Evolutionary conservation across 1,140 invertebrate genomes (phyloP).

Genomic region (Cephus cinctus): DNA sequence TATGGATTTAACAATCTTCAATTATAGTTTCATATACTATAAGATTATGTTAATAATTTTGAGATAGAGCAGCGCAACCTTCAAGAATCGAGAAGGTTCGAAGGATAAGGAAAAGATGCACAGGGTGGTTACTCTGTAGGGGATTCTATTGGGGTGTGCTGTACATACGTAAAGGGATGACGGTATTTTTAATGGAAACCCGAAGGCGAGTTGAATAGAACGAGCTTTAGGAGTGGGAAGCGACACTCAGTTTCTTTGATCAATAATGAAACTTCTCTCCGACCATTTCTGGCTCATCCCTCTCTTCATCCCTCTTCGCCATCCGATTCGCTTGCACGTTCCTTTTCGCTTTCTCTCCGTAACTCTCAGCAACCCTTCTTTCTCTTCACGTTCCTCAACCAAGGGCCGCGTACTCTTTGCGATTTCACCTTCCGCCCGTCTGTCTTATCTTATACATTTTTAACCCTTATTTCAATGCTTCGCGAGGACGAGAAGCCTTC

Average conservation of each 20-base stretch:
- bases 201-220: slow-evolving; percentile 32
- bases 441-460: slow-evolving; percentile 37
- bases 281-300: slow-evolving; percentile 19
- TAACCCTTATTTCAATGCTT: slow-evolving; percentile 35
- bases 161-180: slow-evolving; percentile 7
- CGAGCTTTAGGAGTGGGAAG: slow-evolving; percentile 27
- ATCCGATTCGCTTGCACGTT: slow-evolving; percentile 8
- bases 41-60: no score
- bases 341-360: slow-evolving; percentile 7
- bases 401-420: no score
- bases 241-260: slow-evolving; percentile 39
- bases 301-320: slow-evolving; percentile 11
- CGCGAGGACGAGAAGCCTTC: slow-evolving; percentile 20
- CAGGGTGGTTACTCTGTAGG: no score
- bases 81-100: no score
- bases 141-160: no score
- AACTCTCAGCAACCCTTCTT: slow-evolving; percentile 6
- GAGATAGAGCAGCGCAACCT: no score
- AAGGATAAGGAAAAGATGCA: no score
- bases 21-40: no score
- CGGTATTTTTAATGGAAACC: slow-evolving; percentile 34
- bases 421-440: slow-evolving; percentile 7
- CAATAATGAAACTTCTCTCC: slow-evolving; percentile 38
- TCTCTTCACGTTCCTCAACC: background rate
- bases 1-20: no score